Evolutionary conservation across 2,113 vertebrate species (phyloP).

Genomic region (Colaptes auratus): DNA sequence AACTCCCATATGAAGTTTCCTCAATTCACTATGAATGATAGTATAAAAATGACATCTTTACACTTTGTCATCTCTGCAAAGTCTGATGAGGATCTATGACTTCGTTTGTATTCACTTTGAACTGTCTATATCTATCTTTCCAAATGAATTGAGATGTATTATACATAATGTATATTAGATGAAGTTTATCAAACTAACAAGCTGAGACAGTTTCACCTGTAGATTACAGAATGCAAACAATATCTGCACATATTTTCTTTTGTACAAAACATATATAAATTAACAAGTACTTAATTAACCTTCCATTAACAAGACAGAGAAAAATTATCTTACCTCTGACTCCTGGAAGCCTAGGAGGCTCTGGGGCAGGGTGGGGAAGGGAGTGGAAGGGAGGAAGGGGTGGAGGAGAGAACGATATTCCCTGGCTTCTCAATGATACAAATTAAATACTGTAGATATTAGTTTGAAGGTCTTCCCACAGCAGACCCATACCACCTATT

Average conservation of each 20-base stretch:
- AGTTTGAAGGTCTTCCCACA: not conserved
- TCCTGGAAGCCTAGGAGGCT: constrained; percentile 42
- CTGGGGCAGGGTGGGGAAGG: not conserved
- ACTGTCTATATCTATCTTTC: not conserved
- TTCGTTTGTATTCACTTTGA: not conserved
- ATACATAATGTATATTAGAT: not conserved
- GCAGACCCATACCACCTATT: not conserved
- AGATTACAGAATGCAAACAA: not conserved
- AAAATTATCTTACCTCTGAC: constrained; percentile 70
- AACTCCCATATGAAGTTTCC: not conserved
- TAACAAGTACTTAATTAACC: not conserved
- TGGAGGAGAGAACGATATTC: constrained; percentile 37
- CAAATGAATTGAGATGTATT: not conserved
- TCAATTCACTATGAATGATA: not conserved
- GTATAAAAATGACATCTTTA: not conserved
- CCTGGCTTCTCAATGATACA: constrained; percentile 52
- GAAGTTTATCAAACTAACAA: not conserved
- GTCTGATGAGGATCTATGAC: not conserved
- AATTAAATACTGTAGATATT: not conserved
- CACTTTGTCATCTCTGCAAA: not conserved
- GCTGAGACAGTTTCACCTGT: not conserved
- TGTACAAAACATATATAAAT: not conserved
- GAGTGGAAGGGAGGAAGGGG: not conserved
- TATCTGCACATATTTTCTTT: not conserved
- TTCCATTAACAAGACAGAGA: constrained; percentile 9